Conservation (phyloP, 2,113 vertebrate species). For the Sylvia atricapilla region DNA sequence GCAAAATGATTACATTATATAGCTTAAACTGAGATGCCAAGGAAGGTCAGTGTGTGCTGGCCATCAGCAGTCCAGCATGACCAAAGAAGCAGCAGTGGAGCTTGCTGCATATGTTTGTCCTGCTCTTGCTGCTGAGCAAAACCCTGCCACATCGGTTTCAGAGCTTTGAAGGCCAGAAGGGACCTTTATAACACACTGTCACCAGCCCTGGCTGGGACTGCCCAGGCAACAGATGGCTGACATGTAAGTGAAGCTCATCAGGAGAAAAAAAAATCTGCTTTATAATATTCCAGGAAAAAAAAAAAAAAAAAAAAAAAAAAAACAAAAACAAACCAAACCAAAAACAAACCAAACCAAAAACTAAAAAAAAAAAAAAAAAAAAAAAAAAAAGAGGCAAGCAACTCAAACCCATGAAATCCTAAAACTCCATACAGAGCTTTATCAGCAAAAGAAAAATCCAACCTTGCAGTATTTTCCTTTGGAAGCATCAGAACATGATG, state of each 20-base stretch:
- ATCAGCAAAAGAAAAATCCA: not conserved
- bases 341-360: too few species aligned
- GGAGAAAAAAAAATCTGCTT: not conserved
- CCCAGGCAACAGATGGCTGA: slow-evolving; percentile 50
- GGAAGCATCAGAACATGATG: not conserved
- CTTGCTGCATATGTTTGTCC: slow-evolving; percentile 18
- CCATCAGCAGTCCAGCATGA: not conserved
- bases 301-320: not conserved
- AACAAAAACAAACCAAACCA: too few species aligned
- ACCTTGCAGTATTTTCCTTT: not conserved
- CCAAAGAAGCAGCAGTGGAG: not conserved
- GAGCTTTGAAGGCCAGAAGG: slow-evolving; percentile 48
- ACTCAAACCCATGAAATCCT: not conserved
- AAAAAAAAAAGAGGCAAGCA: not conserved
- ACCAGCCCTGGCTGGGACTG: slow-evolving; percentile 19
- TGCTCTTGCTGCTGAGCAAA: not conserved
- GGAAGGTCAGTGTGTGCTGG: not conserved
- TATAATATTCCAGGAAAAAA: not conserved
- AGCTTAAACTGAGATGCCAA: not conserved
- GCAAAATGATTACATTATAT: not conserved
- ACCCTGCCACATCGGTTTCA: not conserved
- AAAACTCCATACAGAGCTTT: not conserved
- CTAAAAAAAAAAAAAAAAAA: too few species aligned
- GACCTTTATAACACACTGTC: not conserved
- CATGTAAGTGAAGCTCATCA: slow-evolving; percentile 18